Evolutionary conservation across 2,113 vertebrate genomes (phyloP), one percentile per base, ranked within the genome.

Genomic region (Ascaphus truei): DNA sequence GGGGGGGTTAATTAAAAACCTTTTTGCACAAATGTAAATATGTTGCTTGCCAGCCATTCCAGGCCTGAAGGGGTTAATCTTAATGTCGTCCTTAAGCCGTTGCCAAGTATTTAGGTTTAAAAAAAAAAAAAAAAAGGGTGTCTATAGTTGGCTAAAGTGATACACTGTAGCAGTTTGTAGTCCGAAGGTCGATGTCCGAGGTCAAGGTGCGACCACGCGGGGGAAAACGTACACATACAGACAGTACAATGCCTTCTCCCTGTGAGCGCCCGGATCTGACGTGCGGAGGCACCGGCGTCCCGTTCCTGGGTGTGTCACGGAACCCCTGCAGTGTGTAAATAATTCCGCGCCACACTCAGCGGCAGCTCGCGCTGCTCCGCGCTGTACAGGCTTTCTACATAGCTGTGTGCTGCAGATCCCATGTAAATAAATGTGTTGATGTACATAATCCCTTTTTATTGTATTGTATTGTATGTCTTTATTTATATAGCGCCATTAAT

Each of bases 351-450:
- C 7, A 12, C 6, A 29, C 5, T 66, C 53, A 53, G 55, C 31
- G 55, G 5, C 3, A 13, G 31, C n/a, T 52, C 23, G 15, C 20
- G 16, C n/a, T 22, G 11, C 31, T 53, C 62, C 37, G 61, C 10
- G 62, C 31, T 64, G 48, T 51, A 64, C 47, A 52, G 62, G 30
- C 63, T 31, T 31, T 55, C 50, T 55, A 55, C 50, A 55, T 10
- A 55, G 36, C 36, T 31, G 41, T 43, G 23, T 29, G 31, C 47
- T 41, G 15, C 5, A n/a, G 36, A 55, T 30, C 30, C 23, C 30
- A 5, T 66, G 50, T 66, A 55, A 66, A 66, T 66, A 66, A 66
- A 66, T 37, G 63, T 55, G 55, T 66, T 66, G 50, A 66, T 66
- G 63, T 66, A 55, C 53, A 29, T 15, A 2, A 5, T 30, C 4